Base-by-base conservation (phyloP, 1,140 invertebrate species). In the Coboldia fuscipes region DNA sequence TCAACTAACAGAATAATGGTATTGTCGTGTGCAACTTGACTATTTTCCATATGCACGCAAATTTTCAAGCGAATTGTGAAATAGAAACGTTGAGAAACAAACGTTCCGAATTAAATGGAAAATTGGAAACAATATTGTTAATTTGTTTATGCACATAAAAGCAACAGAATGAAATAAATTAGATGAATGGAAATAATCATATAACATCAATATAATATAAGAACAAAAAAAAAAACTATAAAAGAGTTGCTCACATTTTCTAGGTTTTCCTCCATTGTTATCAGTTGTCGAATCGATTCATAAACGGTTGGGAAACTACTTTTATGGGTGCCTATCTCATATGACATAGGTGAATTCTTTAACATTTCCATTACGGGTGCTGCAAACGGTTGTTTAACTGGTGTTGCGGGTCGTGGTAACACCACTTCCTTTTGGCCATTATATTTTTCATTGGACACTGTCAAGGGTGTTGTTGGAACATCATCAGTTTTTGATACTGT, bases 371-470 rank as follows among this genome's bases (percentile, higher is more conserved):
- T 30, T 1, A 48, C 35, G 4, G 45, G 42, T 26, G 38, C 36
- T 5, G 46, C 41, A 36, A 51, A 51, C 20, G 46, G 45, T 33
- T 48, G 41, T 33, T 50, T 38, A 8, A 48, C 44, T n/a, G 58
- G 57, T n/a, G 48, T 54, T 5, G 62, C 57, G 3, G 62, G 61
- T 43, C 61, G 40, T 35, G 59, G 45, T 31, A 64, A 38, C 1
- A 62, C 55, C 14, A 62, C 54, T 41, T 65, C 62, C 33, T 63
- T 62, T 40, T 64, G 62, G 12, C 62, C 63, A 18, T 40, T 44
- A 17, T 48, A 16, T 18, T 31, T 10, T 8, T 31, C 17, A n/a
- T n/a, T n/a, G n/a, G n/a, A n/a, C n/a, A n/a, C n/a, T n/a, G n/a
- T n/a, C n/a, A n/a, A n/a, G n/a, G n/a, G n/a, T n/a, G n/a, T n/a